Percentiles rank a stretch among this genome's conserved stretches.
These are phyloP conservation scores for Grammomys surdaster DNA, from an alignment of 2,113 vertebrate species.

Conservation along the genomic window DNA sequence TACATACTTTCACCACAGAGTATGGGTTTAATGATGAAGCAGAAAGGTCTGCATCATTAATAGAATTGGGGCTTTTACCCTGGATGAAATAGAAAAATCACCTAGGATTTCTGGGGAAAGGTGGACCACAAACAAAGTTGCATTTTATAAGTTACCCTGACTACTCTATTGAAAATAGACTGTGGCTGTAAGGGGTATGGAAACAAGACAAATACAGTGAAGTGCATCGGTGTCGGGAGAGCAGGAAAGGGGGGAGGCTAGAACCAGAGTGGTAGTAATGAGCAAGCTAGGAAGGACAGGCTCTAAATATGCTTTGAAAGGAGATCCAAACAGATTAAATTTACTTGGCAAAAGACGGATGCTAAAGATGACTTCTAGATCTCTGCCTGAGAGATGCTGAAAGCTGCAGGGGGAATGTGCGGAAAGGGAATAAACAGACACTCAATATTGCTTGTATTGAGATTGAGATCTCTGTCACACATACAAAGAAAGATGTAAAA, in stretches of 20 bases:
- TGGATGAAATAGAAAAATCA: conserved; percentile 1
- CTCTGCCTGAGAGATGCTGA: conserved; percentile 9
- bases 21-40: not conserved
- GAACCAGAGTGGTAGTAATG: not conserved
- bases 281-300: not conserved
- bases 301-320: not conserved
- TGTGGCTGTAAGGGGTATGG: fast-evolving
- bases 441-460: not conserved
- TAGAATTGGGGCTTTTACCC: conserved; percentile 29
- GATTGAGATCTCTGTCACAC: conserved; percentile 28
- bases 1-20: not conserved
- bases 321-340: conserved; percentile 3
- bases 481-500: not conserved
- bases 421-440: not conserved
- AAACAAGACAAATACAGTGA: conserved; percentile 39
- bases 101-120: not conserved
- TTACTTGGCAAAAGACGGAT: not conserved
- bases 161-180: not conserved
- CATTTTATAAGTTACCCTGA: conserved; percentile 20
- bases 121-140: not conserved
- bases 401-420: not conserved
- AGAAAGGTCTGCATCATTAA: not conserved
- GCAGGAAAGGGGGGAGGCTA: not conserved
- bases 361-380: not conserved
- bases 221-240: not conserved